Percentiles rank a stretch among this genome's conserved stretches.
phyloP scores from a whole-genome alignment of 2,797 vertebrate species.

The Melanotaenia parkinsoni region DNA sequence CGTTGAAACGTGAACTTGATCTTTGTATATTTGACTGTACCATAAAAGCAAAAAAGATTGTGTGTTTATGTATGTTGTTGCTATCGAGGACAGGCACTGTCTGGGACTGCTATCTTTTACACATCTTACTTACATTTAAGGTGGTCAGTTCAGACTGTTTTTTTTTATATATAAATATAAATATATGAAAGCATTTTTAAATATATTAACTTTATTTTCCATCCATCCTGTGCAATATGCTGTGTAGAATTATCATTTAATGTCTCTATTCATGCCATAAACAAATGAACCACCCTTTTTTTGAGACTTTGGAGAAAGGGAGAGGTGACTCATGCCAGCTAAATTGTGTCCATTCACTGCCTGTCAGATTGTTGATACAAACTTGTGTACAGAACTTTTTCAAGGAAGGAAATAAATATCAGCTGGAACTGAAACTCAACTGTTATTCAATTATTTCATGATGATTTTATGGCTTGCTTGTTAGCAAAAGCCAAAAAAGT shows the following conservation, averaged over 20 bases:
- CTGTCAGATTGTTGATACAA: conserved; percentile 99
- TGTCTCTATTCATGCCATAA: conserved; percentile 92
- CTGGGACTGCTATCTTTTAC: conserved; percentile 92
- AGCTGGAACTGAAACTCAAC: conserved; percentile 99
- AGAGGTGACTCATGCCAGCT: conserved; percentile 92
- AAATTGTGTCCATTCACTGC: conserved; percentile 98
- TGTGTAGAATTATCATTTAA: conserved; percentile 95
- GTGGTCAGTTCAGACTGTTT: conserved; percentile 90
- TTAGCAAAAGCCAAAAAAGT: not conserved
- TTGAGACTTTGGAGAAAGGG: conserved; percentile 64
- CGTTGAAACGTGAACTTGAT: conserved; percentile 90
- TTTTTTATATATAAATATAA: conserved; percentile 72
- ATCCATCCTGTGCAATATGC: conserved; percentile 99
- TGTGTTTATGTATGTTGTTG: conserved; percentile 99
- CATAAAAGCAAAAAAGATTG: conserved; percentile 98
- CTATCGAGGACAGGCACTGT: conserved; percentile 98
- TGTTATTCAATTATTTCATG: conserved; percentile 79
- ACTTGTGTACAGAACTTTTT: conserved; percentile 99
- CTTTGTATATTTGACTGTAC: conserved; percentile 99
- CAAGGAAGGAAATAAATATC: conserved; percentile 99
- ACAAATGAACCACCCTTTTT: conserved; percentile 79
- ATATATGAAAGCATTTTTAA: conserved; percentile 87
- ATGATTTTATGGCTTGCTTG: conserved; percentile 7
- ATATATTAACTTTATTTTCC: conserved; percentile 92
- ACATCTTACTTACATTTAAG: conserved; percentile 88